Evolutionary conservation across 1,140 invertebrate species (phyloP).

Genomic region (Bombus affinis): DNA sequence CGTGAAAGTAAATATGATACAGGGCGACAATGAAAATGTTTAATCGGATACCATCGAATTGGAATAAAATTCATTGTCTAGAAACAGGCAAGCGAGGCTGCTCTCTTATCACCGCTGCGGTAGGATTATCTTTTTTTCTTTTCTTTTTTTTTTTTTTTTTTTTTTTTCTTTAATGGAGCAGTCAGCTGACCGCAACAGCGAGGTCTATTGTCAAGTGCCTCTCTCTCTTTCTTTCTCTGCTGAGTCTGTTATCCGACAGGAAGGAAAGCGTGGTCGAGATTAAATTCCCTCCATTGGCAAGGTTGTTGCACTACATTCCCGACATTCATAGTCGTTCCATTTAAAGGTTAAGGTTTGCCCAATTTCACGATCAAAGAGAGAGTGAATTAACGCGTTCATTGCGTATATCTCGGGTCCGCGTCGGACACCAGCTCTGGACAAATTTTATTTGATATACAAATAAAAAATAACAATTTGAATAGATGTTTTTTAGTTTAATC

Average conservation of each 20-base stretch:
- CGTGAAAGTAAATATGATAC: not conserved
- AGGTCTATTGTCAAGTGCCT: constrained; percentile 50
- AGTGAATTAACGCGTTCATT: too few species aligned
- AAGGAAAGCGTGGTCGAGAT: constrained; percentile 68
- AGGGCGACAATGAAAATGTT: not conserved
- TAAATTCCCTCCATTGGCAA: constrained; percentile 65
- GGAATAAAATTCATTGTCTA: constrained; percentile 18
- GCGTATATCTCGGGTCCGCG: too few species aligned
- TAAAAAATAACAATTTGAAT: too few species aligned
- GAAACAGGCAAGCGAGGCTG: not conserved
- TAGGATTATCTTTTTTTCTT: constrained; percentile 43
- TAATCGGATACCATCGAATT: not conserved
- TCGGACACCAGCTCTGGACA: too few species aligned
- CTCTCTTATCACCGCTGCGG: constrained; percentile 31
- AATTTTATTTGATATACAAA: too few species aligned
- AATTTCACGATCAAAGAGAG: constrained; percentile 8
- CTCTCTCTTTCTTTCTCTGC: not conserved
- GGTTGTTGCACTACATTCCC: constrained; percentile 59
- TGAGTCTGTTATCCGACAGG: constrained; percentile 61
- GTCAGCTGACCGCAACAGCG: constrained; percentile 55
- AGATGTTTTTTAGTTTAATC: too few species aligned
- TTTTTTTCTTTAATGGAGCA: constrained; percentile 42
- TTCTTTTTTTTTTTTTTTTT: constrained; percentile 25
- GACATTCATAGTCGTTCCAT: not conserved
- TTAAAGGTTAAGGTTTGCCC: constrained; percentile 35